Percentiles rank a stretch among this genome's conserved stretches.
These are phyloP conservation scores for Psix sp. DNA, from an alignment of 1,140 invertebrate genomes.

Conservation along the genomic window DNA sequence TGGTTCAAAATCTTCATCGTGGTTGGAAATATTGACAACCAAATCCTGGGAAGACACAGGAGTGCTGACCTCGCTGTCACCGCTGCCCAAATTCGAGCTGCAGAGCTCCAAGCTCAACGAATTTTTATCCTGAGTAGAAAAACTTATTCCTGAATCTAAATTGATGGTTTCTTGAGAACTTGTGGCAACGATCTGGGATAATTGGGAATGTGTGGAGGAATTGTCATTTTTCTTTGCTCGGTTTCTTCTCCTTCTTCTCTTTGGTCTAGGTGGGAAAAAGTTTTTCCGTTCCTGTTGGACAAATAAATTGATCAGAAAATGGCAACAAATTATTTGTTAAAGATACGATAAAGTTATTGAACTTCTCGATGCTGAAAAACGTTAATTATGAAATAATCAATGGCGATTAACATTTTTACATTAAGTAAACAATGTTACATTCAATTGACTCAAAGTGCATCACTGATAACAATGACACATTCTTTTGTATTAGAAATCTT, in stretches of 20 bases:
- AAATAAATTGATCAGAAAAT: background rate
- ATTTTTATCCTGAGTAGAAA: conserved; percentile 51
- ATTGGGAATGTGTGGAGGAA: conserved; percentile 2
- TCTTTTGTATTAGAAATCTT: too few species aligned
- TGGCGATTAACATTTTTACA: too few species aligned
- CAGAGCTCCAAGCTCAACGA: conserved; percentile 21
- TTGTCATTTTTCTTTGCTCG: conserved; percentile 15
- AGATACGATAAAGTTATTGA: background rate
- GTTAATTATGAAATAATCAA: too few species aligned
- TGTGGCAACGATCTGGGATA: background rate
- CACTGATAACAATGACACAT: too few species aligned
- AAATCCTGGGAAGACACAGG: conserved; percentile 22
- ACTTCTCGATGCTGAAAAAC: too few species aligned
- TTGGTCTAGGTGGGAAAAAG: conserved; percentile 81
- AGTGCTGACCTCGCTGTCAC: conserved; percentile 19
- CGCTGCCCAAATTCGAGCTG: conserved; percentile 14
- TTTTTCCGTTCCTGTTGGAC: conserved; percentile 79
- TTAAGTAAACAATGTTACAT: too few species aligned
- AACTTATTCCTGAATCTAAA: conserved; percentile 62
- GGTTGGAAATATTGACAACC: background rate
- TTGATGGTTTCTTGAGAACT: conserved; percentile 43
- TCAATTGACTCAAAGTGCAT: too few species aligned
- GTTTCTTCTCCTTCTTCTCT: conserved; percentile 65
- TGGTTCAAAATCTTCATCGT: conserved; percentile 2
- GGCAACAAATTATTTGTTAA: background rate